Evolutionary conservation across 2,797 vertebrate genomes (phyloP), one percentile per base, ranked within the genome.

Genomic region (Carapus acus): DNA sequence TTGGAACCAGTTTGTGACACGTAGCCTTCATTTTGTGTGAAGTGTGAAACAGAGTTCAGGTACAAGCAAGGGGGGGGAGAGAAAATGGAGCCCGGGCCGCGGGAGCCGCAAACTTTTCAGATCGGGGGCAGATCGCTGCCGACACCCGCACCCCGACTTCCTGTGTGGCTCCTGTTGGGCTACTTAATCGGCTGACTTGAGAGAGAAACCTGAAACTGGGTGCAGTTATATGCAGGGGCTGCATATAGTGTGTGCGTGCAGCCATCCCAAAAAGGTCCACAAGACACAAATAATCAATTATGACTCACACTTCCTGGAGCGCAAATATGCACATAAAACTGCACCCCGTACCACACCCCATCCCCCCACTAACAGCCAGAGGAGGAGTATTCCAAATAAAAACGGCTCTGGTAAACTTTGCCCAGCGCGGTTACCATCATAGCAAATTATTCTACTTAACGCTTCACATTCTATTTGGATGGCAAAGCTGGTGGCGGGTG

Each of bases 1-100:
- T 88, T 91, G 83, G 80, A 91, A 91, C 93, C 88, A 88, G 92
- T 90, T 89, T 87, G 86, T 90, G 88, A 91, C 85, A 91, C 78
- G 79, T 82, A 85, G 89, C 83, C 89, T 90, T 92, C 90, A 90
- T 93, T 92, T 92, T 91, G 91, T 87, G 86, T 87, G 71, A 85
- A 80, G 84, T 79, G 86, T 69, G 88, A 90, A 86, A 85, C 85
- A 76, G 85, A 84, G 82, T 86, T 91, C 89, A 91, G 92, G 90
- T 91, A 84, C 80, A 79, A n/a, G n/a, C n/a, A n/a, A n/a, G n/a
- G n/a, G 83, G 66, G 65, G 73, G 61, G 70, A 79, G 69, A 83
- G 88, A 89, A 92, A 92, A 93, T 88, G 87, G 90, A 90, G 87
- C 48, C 73, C 49, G 36, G 75, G 71, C 73, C 84, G 66, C 67